Evolutionary conservation across 2,888 invertebrate species (phyloP).

Genomic region (Atethmia centrago): DNA sequence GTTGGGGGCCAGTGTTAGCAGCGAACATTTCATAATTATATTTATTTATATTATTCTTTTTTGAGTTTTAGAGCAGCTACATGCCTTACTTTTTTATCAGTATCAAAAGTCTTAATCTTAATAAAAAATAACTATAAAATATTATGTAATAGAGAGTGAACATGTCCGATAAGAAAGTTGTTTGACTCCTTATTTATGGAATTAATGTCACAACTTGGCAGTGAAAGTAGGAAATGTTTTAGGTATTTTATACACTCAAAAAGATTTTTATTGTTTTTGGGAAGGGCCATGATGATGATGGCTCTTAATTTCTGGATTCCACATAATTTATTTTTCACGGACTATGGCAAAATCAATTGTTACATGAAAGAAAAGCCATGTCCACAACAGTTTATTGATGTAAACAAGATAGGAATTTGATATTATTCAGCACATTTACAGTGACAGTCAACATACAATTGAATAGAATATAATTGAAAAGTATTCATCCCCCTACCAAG

Average conservation of each 20-base stretch:
- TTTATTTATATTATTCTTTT: not conserved
- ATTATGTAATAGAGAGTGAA: conserved; percentile 39
- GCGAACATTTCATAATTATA: not conserved
- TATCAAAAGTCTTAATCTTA: not conserved
- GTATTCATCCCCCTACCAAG: conserved; percentile 82
- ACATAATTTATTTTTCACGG: not conserved
- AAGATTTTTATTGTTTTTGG: not conserved
- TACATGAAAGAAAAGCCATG: not conserved
- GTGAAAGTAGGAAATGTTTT: conserved; percentile 72
- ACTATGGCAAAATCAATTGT: not conserved
- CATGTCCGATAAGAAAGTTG: conserved; percentile 49
- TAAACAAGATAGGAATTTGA: conserved; percentile 33
- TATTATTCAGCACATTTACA: conserved; percentile 1
- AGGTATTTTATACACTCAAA: not conserved
- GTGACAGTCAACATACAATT: conserved; percentile 6
- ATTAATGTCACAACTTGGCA: conserved; percentile 63
- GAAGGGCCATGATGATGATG: not conserved
- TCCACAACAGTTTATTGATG: not conserved
- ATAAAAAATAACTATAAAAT: conserved; percentile 4
- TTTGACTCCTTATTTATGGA: conserved; percentile 56
- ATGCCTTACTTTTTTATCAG: not conserved
- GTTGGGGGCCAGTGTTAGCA: not conserved
- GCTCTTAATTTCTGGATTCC: not conserved
- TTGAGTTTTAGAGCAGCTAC: not conserved
- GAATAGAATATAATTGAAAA: conserved; percentile 46